Conservation (phyloP, 2,888 invertebrate genomes). For the Fragum whitleyi region DNA sequence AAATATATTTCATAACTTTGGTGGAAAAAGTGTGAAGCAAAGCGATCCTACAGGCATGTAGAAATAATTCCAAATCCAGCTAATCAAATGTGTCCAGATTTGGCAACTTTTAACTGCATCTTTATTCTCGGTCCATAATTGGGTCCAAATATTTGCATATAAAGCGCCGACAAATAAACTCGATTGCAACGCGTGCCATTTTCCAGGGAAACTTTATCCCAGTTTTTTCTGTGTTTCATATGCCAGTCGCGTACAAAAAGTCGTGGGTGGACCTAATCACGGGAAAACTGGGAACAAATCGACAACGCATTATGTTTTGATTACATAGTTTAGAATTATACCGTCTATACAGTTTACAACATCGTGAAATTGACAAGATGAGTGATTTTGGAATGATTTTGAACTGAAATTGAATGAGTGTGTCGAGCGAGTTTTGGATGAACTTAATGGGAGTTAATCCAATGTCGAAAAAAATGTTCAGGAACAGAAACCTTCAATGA, state of each 20-base stretch:
- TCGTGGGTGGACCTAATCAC: background rate
- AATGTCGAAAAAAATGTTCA: too few species aligned
- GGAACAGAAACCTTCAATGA: too few species aligned
- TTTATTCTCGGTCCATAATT: background rate
- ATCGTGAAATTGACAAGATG: too few species aligned
- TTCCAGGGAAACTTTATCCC: background rate
- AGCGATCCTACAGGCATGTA: too few species aligned
- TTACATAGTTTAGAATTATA: background rate
- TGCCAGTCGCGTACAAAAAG: background rate
- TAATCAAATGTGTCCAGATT: background rate
- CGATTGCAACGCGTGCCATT: background rate
- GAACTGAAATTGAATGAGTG: too few species aligned
- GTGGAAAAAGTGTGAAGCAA: too few species aligned
- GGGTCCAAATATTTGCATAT: conserved; percentile 1
- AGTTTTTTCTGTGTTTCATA: background rate
- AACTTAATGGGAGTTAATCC: too few species aligned
- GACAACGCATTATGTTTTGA: background rate
- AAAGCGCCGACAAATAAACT: background rate
- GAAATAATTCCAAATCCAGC: background rate
- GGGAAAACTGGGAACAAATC: background rate
- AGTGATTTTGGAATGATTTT: too few species aligned
- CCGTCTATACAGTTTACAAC: too few species aligned
- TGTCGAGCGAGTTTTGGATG: too few species aligned
- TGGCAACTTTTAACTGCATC: background rate
- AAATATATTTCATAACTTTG: too few species aligned